phyloP scores from a whole-genome alignment of 2,888 invertebrate species.

The Cheilosia urbana region DNA sequence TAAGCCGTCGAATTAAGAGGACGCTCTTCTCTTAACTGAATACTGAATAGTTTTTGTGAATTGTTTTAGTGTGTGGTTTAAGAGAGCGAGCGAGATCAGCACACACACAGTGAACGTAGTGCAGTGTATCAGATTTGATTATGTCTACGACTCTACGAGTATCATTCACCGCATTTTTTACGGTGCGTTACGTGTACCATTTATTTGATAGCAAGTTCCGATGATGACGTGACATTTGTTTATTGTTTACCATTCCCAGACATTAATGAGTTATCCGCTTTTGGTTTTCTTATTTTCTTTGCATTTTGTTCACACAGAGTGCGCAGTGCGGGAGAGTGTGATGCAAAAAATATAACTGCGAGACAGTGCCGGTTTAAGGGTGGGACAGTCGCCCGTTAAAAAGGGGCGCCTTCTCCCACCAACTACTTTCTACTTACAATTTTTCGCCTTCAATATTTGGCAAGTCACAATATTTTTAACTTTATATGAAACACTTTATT shows the following conservation, averaged over 20 bases:
- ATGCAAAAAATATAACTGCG: too few relatives aligned
- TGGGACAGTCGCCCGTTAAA: too few relatives aligned
- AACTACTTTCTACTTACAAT: too few relatives aligned
- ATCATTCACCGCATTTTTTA: constrained; percentile 27
- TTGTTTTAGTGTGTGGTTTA: not conserved
- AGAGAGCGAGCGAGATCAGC: not conserved
- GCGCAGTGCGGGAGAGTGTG: too few relatives aligned
- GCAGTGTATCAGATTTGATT: not conserved
- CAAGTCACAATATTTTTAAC: too few relatives aligned
- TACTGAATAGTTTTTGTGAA: not conserved
- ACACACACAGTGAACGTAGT: not conserved
- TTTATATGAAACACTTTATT: too few relatives aligned
- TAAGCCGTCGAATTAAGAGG: too few relatives aligned
- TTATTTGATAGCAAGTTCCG: constrained; percentile 18
- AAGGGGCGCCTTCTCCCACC: too few relatives aligned
- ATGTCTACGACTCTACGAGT: not conserved
- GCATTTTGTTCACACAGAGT: not conserved
- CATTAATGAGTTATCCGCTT: not conserved
- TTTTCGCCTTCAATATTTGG: too few relatives aligned
- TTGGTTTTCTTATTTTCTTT: not conserved
- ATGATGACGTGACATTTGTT: constrained; percentile 50
- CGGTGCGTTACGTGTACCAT: constrained; percentile 26
- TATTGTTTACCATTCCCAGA: constrained; percentile 4
- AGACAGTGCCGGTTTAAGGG: too few relatives aligned
- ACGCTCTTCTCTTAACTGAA: too few relatives aligned